Evolutionary conservation across 2,888 invertebrate species (phyloP).

Genomic region (Hesperia comma): DNA sequence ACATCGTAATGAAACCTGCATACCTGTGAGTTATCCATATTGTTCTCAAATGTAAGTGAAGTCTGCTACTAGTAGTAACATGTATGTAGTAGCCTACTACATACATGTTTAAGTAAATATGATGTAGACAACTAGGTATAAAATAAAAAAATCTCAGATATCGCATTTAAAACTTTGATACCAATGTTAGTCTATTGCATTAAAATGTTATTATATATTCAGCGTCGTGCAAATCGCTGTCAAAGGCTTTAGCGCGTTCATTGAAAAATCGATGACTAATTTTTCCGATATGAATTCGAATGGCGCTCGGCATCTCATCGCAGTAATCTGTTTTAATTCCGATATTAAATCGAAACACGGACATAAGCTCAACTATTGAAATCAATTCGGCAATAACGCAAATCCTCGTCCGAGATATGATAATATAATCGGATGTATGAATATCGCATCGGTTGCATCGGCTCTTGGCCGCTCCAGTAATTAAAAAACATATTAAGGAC

Average conservation of each 20-base stretch:
- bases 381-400: constrained; percentile 57
- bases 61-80: no score
- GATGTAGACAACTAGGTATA: no score
- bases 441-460: constrained; percentile 37
- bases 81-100: no score
- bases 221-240: constrained; percentile 1
- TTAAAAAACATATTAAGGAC: constrained; percentile 73
- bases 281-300: constrained; percentile 37
- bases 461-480: constrained; percentile 53
- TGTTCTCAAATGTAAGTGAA: no score
- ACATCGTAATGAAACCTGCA: no score
- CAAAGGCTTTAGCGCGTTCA: constrained; percentile 16
- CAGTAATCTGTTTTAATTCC: constrained; percentile 62
- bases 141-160: no score
- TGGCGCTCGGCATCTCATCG: constrained; percentile 48
- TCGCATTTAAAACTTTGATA: no score
- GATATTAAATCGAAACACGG: constrained; percentile 55
- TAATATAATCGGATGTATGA: constrained; percentile 62
- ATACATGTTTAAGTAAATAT: no score
- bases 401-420: constrained; percentile 58
- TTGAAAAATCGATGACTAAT: constrained; percentile 35
- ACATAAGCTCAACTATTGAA: constrained; percentile 54
- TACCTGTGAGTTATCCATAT: no score
- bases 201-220: no score
- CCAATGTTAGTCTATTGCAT: no score